phyloP scores from a whole-genome alignment of 1,140 invertebrate species.

The Agrilus planipennis region DNA sequence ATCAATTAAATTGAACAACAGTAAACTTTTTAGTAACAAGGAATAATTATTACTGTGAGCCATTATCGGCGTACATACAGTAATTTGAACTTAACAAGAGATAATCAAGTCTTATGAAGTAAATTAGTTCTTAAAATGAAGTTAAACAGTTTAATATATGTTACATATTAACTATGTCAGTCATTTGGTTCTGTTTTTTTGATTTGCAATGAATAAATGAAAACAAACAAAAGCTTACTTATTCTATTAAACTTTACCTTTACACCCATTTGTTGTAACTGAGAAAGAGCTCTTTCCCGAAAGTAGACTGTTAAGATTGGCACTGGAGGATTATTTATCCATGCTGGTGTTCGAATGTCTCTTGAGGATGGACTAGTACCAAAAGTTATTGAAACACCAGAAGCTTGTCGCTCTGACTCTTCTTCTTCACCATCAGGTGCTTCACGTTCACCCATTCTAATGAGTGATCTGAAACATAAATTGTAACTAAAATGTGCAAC shows the following conservation, averaged over 20 bases:
- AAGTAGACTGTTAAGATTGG: constrained; percentile 45
- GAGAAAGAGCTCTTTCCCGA: constrained; percentile 49
- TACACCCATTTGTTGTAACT: constrained; percentile 45
- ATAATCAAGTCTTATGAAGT: no score
- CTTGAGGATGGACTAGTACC: constrained; percentile 20
- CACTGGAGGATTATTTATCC: constrained; percentile 41
- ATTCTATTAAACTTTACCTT: constrained; percentile 26
- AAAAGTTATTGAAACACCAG: background rate
- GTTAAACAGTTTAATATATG: no score
- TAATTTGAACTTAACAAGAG: no score
- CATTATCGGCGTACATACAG: no score
- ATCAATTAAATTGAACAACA: background rate
- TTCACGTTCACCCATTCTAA: constrained; percentile 40
- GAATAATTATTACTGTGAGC: no score
- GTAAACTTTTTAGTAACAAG: no score
- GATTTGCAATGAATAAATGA: background rate
- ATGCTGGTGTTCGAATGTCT: constrained; percentile 43
- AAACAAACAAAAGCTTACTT: background rate
- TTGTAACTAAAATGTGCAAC: no score
- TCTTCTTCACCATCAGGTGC: constrained; percentile 52
- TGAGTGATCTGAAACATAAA: constrained; percentile 26
- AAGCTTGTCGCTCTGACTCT: constrained; percentile 9
- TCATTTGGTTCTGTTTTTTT: no score
- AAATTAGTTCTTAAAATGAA: no score
- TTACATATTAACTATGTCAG: background rate